These are phyloP conservation scores for Nipponia nippon DNA, from an alignment of 2,113 vertebrate species.

Conservation along the genomic window DNA sequence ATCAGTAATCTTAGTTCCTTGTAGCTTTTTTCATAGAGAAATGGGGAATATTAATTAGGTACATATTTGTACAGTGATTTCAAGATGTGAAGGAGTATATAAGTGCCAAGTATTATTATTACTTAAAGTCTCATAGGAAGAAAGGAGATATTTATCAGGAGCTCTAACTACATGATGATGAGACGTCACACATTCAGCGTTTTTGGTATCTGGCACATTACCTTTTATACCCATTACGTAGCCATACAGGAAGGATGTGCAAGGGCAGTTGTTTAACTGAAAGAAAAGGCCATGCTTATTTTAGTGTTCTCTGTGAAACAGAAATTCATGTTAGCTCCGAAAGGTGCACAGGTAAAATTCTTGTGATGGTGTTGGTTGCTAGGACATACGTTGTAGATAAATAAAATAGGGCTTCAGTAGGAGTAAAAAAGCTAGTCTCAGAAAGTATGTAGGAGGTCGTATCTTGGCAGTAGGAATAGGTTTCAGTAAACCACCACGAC, in stretches of 20 bases:
- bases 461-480: background rate
- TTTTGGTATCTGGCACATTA: background rate
- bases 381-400: background rate
- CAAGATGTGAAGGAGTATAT: background rate
- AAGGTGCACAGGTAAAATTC: background rate
- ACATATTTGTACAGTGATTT: background rate
- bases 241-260: background rate
- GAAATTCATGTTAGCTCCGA: background rate
- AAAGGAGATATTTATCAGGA: background rate
- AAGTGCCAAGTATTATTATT: background rate
- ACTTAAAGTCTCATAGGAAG: background rate
- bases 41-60: background rate
- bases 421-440: background rate
- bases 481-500: rapidly evolving
- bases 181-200: background rate
- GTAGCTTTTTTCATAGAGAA: background rate
- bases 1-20: background rate
- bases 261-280: background rate
- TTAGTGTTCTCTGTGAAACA: background rate
- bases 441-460: background rate
- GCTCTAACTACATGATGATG: background rate
- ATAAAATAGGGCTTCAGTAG: background rate
- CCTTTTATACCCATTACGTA: background rate
- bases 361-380: background rate
- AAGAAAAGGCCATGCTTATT: background rate